These are phyloP conservation scores for Elymnias hypermnestra DNA, from an alignment of 1,140 invertebrate species.

Conservation along the genomic window DNA sequence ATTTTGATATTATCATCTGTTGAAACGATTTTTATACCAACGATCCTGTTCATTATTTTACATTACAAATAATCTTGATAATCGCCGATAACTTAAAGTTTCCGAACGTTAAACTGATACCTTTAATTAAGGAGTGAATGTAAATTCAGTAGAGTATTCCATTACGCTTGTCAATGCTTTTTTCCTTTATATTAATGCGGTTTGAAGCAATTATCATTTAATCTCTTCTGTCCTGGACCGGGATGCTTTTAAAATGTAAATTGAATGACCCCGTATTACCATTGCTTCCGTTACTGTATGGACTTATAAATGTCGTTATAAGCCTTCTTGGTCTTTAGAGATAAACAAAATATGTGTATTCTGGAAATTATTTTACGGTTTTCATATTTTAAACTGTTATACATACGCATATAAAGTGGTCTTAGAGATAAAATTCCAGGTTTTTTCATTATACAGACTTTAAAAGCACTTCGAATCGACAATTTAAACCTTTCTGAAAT, in stretches of 20 bases:
- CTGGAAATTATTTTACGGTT: no score
- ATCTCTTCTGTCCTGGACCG: constrained; percentile 25
- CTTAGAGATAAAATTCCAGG: no score
- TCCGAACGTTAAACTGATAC: constrained; percentile 26
- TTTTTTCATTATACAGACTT: no score
- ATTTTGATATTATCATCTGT: constrained; percentile 6
- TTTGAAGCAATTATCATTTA: constrained; percentile 41
- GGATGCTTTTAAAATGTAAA: constrained; percentile 33
- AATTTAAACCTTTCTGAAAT: no score
- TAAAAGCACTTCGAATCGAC: no score
- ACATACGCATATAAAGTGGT: no score
- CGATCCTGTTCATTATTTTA: constrained; percentile 10
- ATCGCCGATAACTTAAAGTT: background rate
- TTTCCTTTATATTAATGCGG: constrained; percentile 40
- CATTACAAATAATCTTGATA: constrained; percentile 16
- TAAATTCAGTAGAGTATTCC: constrained; percentile 24
- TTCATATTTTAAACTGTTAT: no score
- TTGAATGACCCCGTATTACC: constrained; percentile 26
- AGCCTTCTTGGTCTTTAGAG: background rate
- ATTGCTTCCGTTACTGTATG: constrained; percentile 15
- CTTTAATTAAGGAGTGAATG: constrained; percentile 39
- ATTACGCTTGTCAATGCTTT: constrained; percentile 38
- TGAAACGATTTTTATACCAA: constrained; percentile 20
- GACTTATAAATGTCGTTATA: background rate
- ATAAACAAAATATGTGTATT: no score